Base-by-base conservation (phyloP, 2,888 invertebrate genomes). In the Cremastinae sp. region DNA sequence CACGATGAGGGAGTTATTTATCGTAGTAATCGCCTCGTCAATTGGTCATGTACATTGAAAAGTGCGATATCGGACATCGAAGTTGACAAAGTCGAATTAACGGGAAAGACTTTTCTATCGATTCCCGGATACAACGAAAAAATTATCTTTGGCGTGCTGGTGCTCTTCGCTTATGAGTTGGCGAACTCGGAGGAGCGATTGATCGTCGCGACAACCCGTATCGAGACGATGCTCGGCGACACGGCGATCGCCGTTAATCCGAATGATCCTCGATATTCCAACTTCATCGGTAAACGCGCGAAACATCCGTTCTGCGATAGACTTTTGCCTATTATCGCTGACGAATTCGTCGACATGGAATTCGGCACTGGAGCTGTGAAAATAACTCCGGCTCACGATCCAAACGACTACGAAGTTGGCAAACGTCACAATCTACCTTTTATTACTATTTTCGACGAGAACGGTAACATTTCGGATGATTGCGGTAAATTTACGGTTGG, bases 1-100 rank as follows among this genome's bases (percentile, higher is more conserved):
- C 97, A 97, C 87, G 97, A 97, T 75, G 92, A 92, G 0, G 96
- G 96, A 3, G 93, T 96, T 84, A 97, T 99, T 88, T 99, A 98
- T 90, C 93, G 99, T 12, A 96, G 96, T 61, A 97, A 97, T 84
- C 93, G 97, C 45, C 92, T 99, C 7, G 99, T 99, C 2, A 99
- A 99, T 91, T 99, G 99, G 99, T 99, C 98, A 0, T 99, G 99
- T 87, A 92, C 96, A 0, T 91, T 99, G 10, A 96, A 97, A 87
- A 98, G 98, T 59, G 99, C 99, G 7, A 99, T 99, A 82, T 99
- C 99, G 0, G 99, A 99, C 88, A 98, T 99, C 80, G 99, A 99
- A 90, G 94, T 99, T 1, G 99, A 99, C 88, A 99, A 99, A 90
- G 90, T 95, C 45, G 97, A 98, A 87, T 90, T 99, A 43, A 88